phyloP scores from a whole-genome alignment of 2,797 vertebrate genomes.

The Gadopsis bispinosus region DNA sequence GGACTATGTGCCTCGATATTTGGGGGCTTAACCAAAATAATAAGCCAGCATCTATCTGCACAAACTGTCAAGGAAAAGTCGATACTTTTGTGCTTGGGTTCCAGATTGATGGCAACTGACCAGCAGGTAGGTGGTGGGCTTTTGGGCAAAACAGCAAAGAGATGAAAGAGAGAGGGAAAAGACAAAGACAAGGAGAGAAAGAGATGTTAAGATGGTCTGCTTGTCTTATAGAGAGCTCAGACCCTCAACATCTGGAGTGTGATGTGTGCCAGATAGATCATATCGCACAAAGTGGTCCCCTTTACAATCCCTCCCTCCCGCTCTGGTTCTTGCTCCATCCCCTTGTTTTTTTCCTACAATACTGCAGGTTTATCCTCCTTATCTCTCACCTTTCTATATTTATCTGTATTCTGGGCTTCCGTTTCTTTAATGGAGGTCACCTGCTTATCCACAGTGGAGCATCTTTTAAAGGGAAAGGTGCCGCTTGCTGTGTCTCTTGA shows the following conservation, averaged over 20 bases:
- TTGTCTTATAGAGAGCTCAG: slow-evolving; percentile 61
- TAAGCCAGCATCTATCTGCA: slow-evolving; percentile 69
- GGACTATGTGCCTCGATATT: slow-evolving; percentile 69
- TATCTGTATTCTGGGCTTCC: slow-evolving; percentile 49
- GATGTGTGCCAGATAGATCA: slow-evolving; percentile 67
- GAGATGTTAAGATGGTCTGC: slow-evolving; percentile 46
- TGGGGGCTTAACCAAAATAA: slow-evolving; percentile 70
- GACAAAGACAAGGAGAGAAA: slow-evolving; percentile 34
- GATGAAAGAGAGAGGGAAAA: slow-evolving; percentile 38
- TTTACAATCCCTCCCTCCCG: slow-evolving; percentile 38
- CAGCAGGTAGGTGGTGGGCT: slow-evolving; percentile 46
- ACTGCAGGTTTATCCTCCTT: slow-evolving; percentile 62
- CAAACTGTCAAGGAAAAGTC: slow-evolving; percentile 67
- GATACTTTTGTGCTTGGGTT: slow-evolving; percentile 67
- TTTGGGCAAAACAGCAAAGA: slow-evolving; percentile 37
- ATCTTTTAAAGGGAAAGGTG: slow-evolving; percentile 50
- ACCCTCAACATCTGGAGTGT: slow-evolving; percentile 63
- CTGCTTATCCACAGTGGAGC: slow-evolving; percentile 49
- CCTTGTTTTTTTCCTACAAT: slow-evolving; percentile 27
- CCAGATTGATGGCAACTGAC: slow-evolving; percentile 72
- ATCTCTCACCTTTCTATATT: slow-evolving; percentile 61
- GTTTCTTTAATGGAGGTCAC: slow-evolving; percentile 61
- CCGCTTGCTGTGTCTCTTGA: slow-evolving; percentile 20
- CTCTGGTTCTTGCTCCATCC: slow-evolving; percentile 39
- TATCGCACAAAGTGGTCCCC: slow-evolving; percentile 48